Base-by-base conservation (phyloP, 2,113 vertebrate species). In the Nanorana parkeri region DNA sequence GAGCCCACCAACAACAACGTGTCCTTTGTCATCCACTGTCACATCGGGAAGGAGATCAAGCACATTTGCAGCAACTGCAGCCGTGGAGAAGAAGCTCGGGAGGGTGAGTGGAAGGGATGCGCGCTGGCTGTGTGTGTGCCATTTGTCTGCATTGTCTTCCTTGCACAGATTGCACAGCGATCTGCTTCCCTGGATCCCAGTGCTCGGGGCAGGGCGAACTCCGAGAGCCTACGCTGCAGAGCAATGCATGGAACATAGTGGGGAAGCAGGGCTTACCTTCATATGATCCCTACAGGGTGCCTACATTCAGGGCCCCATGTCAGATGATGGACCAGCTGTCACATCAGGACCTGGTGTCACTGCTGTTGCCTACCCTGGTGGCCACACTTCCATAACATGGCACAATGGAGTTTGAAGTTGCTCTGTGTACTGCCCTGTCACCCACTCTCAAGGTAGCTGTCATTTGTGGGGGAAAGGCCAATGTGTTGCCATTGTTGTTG, bases 41-140 rank as follows among this genome's bases (percentile, higher is more conserved):
- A 97, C 89, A 96, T 99, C 86, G 96, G 98, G 85, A 98, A 98
- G 89, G 98, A 99, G 92, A 97, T 99, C 84, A 99, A 99, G 89
- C 98, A 99, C 92, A 99, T 99, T 86, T 99, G 98, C 96, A 96
- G 98, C 94, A 98, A 98, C 89, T 99, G 98, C 95, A 97, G 98
- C 87, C 96, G 97, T 58, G 97, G 95, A 84, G 95, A 95, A 88
- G 95, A 95, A 88, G 90, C 95, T 82, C 95, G 93, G 87, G 96
- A 97, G 86, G 97, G 98, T 99, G 94, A 98, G 97, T 95, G 88
- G 84, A 19, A 17, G 6, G 5, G 24, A 23, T n/a, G 51, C 13
- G 58, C 4, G 29, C 4, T 51, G 72, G 10, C 41, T 71, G 17
- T 28, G 63, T 17, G 60, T 41, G 60, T 23, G 28, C 15, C 16